A percentile compares a stretch with the other conserved stretches of the same genome.
phyloP scores from a whole-genome alignment of 2,797 vertebrate genomes.

The Coregonus ussuriensis region DNA sequence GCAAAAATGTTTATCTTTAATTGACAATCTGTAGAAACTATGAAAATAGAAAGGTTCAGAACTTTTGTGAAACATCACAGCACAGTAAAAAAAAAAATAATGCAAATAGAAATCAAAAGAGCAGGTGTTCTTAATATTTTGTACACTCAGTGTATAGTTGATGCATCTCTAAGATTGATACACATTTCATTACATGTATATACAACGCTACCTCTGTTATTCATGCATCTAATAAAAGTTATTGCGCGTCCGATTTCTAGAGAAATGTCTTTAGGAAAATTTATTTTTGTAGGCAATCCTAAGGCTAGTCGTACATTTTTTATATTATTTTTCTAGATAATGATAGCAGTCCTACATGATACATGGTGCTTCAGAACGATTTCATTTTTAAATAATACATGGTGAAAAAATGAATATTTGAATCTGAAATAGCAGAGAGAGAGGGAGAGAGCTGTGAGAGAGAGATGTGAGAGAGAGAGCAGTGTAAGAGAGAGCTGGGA shows the following conservation, averaged over 20 bases:
- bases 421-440: slow-evolving; percentile 52
- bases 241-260: slow-evolving; percentile 39
- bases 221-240: slow-evolving; percentile 38
- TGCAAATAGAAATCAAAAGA: too few species aligned
- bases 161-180: slow-evolving; percentile 27
- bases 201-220: slow-evolving; percentile 33
- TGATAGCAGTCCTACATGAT: slow-evolving; percentile 65
- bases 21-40: too few species aligned
- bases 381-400: slow-evolving; percentile 77
- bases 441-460: not conserved
- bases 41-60: too few species aligned
- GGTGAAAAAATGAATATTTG: slow-evolving; percentile 74
- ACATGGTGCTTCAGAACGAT: slow-evolving; percentile 62
- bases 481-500: not conserved
- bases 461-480: slow-evolving; percentile 40
- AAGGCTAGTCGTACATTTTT: slow-evolving; percentile 72
- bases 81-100: too few species aligned
- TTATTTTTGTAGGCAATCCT: slow-evolving; percentile 62
- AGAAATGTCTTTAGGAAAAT: slow-evolving; percentile 46
- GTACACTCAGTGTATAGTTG: slow-evolving; percentile 15
- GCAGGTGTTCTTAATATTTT: too few species aligned
- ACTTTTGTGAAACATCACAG: too few species aligned
- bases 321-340: slow-evolving; percentile 76
- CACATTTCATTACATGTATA: slow-evolving; percentile 38
- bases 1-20: too few species aligned